Evolutionary conservation across 1,140 invertebrate species (phyloP).

Genomic region (Muscidifurax raptorellus): DNA sequence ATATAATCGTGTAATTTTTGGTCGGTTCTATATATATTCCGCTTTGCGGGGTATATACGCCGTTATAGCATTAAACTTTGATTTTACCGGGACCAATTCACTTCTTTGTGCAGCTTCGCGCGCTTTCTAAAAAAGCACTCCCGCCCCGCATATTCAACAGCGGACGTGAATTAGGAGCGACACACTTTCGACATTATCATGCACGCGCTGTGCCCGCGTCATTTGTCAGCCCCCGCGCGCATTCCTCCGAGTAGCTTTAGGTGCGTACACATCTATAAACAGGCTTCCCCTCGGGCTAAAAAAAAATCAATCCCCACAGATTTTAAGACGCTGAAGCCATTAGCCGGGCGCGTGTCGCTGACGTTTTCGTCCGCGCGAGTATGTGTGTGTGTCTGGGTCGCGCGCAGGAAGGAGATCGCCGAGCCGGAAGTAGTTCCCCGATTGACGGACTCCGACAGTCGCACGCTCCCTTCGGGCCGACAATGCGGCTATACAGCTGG

Average conservation of each 20-base stretch:
- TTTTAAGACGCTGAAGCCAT: neutral
- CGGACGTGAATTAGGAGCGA: conserved; percentile 26
- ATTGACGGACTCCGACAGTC: conserved; percentile 36
- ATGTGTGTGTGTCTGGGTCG: no score
- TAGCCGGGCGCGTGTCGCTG: conserved; percentile 29
- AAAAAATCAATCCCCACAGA: conserved; percentile 26
- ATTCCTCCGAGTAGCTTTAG: neutral
- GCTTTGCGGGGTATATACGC: no score
- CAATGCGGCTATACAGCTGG: neutral
- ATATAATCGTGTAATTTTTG: neutral
- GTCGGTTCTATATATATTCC: no score
- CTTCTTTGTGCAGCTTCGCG: neutral
- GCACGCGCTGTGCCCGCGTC: conserved; percentile 7
- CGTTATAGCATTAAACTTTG: no score
- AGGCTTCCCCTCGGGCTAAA: neutral
- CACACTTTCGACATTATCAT: conserved; percentile 24
- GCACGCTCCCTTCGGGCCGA: conserved; percentile 35
- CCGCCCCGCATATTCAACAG: neutral
- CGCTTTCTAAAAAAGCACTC: neutral
- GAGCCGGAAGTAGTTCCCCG: conserved; percentile 37
- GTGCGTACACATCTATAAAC: neutral
- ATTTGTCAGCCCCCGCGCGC: conserved; percentile 11
- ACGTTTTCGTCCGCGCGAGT: neutral
- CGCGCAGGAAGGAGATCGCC: neutral
- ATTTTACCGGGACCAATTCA: neutral